Evolutionary conservation across 1,140 invertebrate genomes (phyloP).

Genomic region (Zaprionus inermis): DNA sequence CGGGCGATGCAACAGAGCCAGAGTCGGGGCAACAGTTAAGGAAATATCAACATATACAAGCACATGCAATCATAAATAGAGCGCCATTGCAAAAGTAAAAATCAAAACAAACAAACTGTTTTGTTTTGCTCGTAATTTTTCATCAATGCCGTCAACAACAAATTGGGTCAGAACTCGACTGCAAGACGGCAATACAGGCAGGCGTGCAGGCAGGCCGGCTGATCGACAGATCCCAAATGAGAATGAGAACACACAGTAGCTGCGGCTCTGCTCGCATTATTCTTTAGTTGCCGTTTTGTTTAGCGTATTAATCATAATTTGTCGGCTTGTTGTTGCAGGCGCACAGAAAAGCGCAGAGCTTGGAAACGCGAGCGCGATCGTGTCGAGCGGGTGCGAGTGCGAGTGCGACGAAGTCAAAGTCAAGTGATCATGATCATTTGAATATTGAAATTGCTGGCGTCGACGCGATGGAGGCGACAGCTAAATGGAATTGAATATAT

Average conservation of each 20-base stretch:
- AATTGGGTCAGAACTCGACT: conserved; percentile 62
- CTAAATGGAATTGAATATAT: conserved; percentile 78
- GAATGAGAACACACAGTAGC: conserved; percentile 56
- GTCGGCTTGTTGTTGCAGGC: conserved; percentile 48
- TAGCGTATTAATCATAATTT: conserved; percentile 57
- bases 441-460: conserved; percentile 70
- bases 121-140: conserved; percentile 44
- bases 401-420: conserved; percentile 37
- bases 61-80: conserved; percentile 26
- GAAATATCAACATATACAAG: conserved; percentile 4
- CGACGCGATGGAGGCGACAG: conserved; percentile 34
- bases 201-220: background rate
- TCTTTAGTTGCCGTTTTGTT: conserved; percentile 29
- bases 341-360: conserved; percentile 61
- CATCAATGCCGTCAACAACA: conserved; percentile 43
- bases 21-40: conserved; percentile 13
- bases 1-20: conserved; percentile 17
- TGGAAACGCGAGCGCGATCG: conserved; percentile 23
- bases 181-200: background rate
- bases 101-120: conserved; percentile 55
- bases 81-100: conserved; percentile 40
- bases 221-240: conserved; percentile 19
- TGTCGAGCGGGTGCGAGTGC: background rate
- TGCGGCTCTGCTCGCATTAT: conserved; percentile 25
- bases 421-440: conserved; percentile 65